These are phyloP conservation scores for Pipistrellus nathusii DNA, from an alignment of 2,797 vertebrate species.

Conservation along the genomic window DNA sequence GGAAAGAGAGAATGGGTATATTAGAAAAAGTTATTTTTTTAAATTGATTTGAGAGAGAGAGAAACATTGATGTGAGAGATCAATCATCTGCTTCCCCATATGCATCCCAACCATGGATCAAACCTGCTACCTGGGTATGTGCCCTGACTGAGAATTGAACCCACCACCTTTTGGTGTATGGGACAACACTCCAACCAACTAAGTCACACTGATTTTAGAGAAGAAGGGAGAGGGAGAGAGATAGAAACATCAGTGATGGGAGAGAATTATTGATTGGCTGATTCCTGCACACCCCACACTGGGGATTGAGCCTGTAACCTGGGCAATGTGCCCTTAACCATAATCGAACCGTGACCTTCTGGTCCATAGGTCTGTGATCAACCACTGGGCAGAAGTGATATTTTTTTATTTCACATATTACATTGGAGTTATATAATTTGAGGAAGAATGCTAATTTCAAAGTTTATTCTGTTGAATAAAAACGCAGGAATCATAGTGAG, in stretches of 20 bases:
- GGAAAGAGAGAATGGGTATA: background rate
- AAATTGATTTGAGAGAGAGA: no score
- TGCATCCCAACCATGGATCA: no score
- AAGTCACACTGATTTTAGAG: no score
- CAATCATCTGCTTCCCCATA: background rate
- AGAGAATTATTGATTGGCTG: no score
- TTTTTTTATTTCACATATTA: background rate
- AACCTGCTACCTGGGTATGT: background rate
- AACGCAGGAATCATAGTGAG: background rate
- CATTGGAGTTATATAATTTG: background rate
- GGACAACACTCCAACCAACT: background rate
- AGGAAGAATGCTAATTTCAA: background rate
- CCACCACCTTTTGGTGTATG: background rate
- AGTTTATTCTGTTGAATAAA: slow-evolving; percentile 7
- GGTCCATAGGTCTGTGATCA: no score
- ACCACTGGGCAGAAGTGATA: background rate
- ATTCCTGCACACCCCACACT: no score
- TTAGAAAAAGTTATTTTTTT: background rate
- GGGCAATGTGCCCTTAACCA: no score
- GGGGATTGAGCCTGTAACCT: no score
- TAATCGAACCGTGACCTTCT: no score
- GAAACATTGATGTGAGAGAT: background rate
- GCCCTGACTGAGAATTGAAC: background rate
- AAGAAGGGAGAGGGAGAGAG: no score
- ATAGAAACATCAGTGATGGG: no score